Evolutionary conservation across 2,888 invertebrate genomes (phyloP).

Genomic region (Tigriopus californicus): DNA sequence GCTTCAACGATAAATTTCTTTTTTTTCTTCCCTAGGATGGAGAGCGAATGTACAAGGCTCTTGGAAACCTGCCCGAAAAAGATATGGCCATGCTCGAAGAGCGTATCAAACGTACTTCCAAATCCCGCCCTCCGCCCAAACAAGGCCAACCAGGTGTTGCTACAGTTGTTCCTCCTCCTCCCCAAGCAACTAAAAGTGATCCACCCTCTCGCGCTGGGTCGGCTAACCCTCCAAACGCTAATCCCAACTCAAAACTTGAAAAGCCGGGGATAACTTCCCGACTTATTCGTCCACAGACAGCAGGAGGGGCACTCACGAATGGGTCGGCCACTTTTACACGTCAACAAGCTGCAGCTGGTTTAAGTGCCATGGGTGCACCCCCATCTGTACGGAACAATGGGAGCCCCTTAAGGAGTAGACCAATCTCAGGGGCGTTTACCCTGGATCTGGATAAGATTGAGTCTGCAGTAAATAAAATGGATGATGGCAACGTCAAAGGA

Average conservation of each 20-base stretch:
- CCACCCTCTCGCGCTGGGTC: not conserved
- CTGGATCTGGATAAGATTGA: constrained; percentile 35
- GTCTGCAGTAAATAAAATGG: constrained; percentile 19
- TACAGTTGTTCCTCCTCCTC: not conserved
- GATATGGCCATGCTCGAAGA: constrained; percentile 85
- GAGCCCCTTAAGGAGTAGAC: constrained; percentile 22
- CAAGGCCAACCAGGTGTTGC: not conserved
- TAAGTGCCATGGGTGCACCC: not conserved
- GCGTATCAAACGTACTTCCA: constrained; percentile 55
- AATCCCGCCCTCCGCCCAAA: not conserved
- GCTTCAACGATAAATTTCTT: not conserved
- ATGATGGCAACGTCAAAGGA: constrained; percentile 19
- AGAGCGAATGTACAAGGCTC: constrained; percentile 71
- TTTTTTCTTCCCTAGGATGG: constrained; percentile 37
- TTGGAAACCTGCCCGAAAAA: constrained; percentile 83
- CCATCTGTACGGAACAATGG: no score
- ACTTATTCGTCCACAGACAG: not conserved
- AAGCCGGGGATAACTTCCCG: not conserved
- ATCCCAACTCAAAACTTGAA: not conserved
- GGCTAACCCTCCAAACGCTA: not conserved
- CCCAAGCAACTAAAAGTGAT: not conserved
- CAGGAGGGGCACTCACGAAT: not conserved
- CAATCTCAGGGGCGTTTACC: constrained; percentile 51
- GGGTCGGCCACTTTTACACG: not conserved
- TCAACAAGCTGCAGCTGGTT: not conserved